Conservation (phyloP, 2,888 invertebrate species). For the Apomyelois bistriatella region DNA sequence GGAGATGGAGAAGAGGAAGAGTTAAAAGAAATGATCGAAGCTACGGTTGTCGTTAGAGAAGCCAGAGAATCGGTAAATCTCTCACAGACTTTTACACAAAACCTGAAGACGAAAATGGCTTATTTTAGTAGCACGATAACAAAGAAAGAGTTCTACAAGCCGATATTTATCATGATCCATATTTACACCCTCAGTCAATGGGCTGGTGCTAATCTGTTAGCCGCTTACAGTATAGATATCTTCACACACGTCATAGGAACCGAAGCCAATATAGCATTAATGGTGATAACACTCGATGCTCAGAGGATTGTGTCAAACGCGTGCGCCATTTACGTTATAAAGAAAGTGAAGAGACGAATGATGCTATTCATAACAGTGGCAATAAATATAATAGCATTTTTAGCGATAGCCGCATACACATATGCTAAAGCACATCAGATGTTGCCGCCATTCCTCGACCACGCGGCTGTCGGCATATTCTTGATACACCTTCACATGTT, state of each 20-base stretch:
- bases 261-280: constrained; percentile 34
- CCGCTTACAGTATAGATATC: constrained; percentile 44
- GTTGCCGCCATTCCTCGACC: constrained; percentile 35
- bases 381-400: constrained; percentile 35
- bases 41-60: constrained; percentile 32
- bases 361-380: constrained; percentile 42
- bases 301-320: constrained; percentile 46
- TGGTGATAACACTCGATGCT: constrained; percentile 41
- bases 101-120: constrained; percentile 23
- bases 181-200: constrained; percentile 47
- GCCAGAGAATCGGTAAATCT: constrained; percentile 25
- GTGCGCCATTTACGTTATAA: constrained; percentile 41
- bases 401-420: constrained; percentile 41
- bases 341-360: constrained; percentile 42
- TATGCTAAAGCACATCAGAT: constrained; percentile 35
- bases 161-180: constrained; percentile 51
- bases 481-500: constrained; percentile 64
- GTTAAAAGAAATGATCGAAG: constrained; percentile 27
- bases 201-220: constrained; percentile 47
- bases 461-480: constrained; percentile 42
- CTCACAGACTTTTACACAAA: constrained; percentile 23
- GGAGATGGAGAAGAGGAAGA: constrained; percentile 55
- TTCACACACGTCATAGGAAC: constrained; percentile 41
- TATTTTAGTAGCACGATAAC: constrained; percentile 31
- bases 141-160: constrained; percentile 51